Conservation (phyloP, 1,140 invertebrate genomes). For the Pachypsylla venusta region DNA sequence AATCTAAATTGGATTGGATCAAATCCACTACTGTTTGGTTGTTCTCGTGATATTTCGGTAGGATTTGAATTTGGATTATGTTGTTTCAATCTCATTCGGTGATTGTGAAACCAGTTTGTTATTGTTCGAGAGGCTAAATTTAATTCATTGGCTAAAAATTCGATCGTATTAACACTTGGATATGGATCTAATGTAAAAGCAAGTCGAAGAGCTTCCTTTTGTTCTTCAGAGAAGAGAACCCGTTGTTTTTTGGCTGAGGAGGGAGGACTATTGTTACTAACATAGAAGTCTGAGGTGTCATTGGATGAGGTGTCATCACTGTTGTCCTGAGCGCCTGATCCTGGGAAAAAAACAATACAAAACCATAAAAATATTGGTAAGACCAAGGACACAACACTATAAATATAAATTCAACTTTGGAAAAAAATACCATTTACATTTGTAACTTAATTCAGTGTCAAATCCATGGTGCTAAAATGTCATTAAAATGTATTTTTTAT, state of each 20-base stretch:
- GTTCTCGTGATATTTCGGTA: conserved; percentile 36
- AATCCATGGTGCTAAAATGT: no score
- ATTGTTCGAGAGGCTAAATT: conserved; percentile 89
- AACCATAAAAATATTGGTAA: no score
- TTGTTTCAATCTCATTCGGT: conserved; percentile 94
- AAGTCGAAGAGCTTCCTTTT: conserved; percentile 86
- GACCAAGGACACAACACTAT: no score
- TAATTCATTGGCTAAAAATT: conserved; percentile 82
- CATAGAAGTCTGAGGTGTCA: conserved; percentile 77
- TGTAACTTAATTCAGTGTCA: no score
- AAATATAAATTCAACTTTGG: no score
- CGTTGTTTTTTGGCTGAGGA: conserved; percentile 74
- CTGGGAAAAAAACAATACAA: conserved; percentile 8
- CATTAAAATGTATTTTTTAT: no score
- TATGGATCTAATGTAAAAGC: conserved; percentile 93
- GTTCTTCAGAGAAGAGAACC: conserved; percentile 89
- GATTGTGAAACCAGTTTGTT: conserved; percentile 99
- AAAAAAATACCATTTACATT: no score
- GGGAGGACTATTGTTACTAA: conserved; percentile 41
- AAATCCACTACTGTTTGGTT: conserved; percentile 42
- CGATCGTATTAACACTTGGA: conserved; percentile 87
- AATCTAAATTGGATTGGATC: conserved; percentile 82
- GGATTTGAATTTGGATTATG: conserved; percentile 31
- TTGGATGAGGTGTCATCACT: conserved; percentile 73
- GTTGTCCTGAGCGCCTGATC: conserved; percentile 42